Base-by-base conservation (phyloP, 2,888 invertebrate species). In the Limnephilus lunatus region DNA sequence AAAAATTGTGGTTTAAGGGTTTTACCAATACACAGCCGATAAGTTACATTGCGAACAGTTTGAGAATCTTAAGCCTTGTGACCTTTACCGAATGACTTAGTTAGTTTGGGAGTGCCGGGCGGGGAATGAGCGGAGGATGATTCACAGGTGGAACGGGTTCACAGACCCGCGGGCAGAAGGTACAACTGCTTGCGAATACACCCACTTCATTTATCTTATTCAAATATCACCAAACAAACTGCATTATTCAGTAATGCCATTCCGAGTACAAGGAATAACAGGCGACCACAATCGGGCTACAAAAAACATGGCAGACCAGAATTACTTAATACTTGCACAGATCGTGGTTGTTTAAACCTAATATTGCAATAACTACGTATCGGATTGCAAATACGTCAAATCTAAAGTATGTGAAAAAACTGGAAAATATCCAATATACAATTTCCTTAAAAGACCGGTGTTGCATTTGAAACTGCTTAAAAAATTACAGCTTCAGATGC, bases 71-170 rank as follows among this genome's bases (percentile, higher is more conserved):
- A 4, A n/a, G 44, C 30, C 25, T 19, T n/a, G 86, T 30, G 86
- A 86, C 86, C 86, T 86, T 86, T 86, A 86, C 86, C 86, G 86
- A 44, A 86, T 44, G 86, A 44, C 86, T 86, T 86, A 44, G 39
- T 85, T 83, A 19, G 68, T 68, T 68, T 32, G 83, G 83, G 83
- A 83, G 83, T 83, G 83, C 48, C 86, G 25, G 48, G 86, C 86
- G 39, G 39, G 15, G 86, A 35, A 68, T n/a, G 86, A 39, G 39
- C 39, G 48, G n/a, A 14, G 25, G 44, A 86, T 86, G 86, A 86
- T 44, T 86, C 86, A 86, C 86, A 86, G 86, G 86, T 86, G 86
- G 44, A 86, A 19, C 86, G 44, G n/a, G 86, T 86, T 86, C 44
- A 44, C 86, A 86, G 86, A 86, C 86, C 86, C 25, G 39, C 12